A percentile compares a stretch with the other conserved stretches of the same genome.
Conservation (phyloP, 2,888 invertebrate species). For the Eilema depressum region DNA sequence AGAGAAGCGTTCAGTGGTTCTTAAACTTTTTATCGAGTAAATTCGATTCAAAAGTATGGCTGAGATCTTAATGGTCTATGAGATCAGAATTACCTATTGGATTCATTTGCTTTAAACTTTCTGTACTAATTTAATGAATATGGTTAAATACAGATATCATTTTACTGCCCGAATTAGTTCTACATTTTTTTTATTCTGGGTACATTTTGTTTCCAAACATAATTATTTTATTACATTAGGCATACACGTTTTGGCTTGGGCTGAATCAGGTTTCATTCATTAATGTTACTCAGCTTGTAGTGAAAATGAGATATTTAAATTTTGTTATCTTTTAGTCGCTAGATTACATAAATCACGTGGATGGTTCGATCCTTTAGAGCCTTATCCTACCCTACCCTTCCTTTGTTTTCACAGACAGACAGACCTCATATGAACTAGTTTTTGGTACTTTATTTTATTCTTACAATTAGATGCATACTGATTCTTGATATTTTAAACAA, state of each 20-base stretch:
- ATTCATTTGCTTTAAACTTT: constrained; percentile 17
- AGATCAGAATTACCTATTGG: constrained; percentile 40
- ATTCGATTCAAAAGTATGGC: constrained; percentile 34
- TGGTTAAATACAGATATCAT: background rate
- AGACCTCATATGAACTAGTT: too few relatives aligned
- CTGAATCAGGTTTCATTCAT: background rate
- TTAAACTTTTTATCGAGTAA: constrained; percentile 46
- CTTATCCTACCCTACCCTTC: too few relatives aligned
- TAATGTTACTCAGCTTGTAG: too few relatives aligned
- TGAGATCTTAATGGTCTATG: constrained; percentile 34
- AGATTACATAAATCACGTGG: too few relatives aligned
- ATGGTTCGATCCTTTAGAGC: too few relatives aligned
- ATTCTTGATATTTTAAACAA: too few relatives aligned
- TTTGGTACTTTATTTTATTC: too few relatives aligned
- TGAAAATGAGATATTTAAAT: too few relatives aligned
- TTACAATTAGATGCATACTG: too few relatives aligned
- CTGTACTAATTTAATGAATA: background rate
- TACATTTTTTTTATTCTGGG: background rate
- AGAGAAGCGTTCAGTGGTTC: constrained; percentile 36
- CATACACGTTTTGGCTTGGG: background rate
- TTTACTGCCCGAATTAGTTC: background rate
- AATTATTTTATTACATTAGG: background rate
- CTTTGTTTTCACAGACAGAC: too few relatives aligned
- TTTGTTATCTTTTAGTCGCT: too few relatives aligned
- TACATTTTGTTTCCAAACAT: background rate